phyloP scores from a whole-genome alignment of 2,113 vertebrate species.

The Phocoena phocoena region DNA sequence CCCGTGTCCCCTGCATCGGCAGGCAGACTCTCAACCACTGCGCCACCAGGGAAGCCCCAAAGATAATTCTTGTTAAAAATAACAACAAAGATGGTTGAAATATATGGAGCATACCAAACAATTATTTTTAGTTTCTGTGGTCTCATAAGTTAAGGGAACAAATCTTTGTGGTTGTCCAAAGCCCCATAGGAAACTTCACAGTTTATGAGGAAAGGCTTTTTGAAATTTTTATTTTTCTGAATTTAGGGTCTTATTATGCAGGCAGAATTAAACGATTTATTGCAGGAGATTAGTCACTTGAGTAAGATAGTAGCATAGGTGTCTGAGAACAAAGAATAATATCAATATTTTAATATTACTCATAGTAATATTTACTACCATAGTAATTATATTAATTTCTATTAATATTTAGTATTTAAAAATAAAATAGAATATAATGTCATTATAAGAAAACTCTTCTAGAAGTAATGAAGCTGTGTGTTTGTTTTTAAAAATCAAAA shows the following conservation, averaged over 20 bases:
- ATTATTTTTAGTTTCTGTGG: neutral
- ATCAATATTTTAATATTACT: neutral
- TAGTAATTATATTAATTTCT: neutral
- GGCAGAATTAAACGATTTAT: neutral
- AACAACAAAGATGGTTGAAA: neutral
- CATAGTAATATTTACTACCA: neutral
- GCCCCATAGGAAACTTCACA: neutral
- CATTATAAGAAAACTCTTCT: neutral
- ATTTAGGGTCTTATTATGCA: neutral
- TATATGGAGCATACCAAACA: neutral
- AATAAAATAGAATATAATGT: neutral
- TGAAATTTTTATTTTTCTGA: neutral
- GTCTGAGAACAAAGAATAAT: neutral
- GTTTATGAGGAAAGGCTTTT: neutral
- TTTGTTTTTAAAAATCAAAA: neutral
- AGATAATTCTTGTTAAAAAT: neutral
- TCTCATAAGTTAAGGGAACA: neutral
- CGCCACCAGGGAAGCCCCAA: no score
- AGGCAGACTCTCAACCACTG: no score
- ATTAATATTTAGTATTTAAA: slow-evolving; percentile 39
- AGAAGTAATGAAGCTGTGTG: slow-evolving; percentile 8
- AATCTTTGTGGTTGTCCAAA: neutral
- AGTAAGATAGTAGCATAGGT: neutral
- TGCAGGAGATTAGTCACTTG: neutral
- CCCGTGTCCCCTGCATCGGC: no score